Evolutionary conservation across 2,888 invertebrate genomes (phyloP).

Genomic region (Galerucella calmariensis): DNA sequence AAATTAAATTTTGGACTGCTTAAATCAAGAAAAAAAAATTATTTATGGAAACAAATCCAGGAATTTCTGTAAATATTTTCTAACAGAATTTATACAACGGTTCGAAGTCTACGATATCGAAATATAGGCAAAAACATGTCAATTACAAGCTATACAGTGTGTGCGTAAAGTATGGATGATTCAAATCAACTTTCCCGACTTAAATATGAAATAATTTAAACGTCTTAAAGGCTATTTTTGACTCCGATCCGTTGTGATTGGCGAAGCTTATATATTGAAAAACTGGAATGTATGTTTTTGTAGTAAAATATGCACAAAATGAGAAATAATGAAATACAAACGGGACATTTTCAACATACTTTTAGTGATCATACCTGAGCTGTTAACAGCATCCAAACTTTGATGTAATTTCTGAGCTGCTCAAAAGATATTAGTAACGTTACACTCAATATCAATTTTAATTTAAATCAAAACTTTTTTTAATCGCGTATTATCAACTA

Average conservation of each 20-base stretch:
- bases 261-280: not conserved
- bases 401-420: slow-evolving; percentile 72
- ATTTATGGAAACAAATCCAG: no score
- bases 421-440: slow-evolving; percentile 59
- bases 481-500: not conserved
- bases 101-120: no score
- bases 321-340: slow-evolving; percentile 20
- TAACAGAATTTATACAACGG: no score
- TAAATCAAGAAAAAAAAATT: no score
- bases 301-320: slow-evolving; percentile 7
- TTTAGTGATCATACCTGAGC: slow-evolving; percentile 69
- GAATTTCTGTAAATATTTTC: no score
- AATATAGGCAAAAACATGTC: no score
- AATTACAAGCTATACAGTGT: no score
- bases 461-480: not conserved
- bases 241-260: not conserved
- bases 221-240: no score
- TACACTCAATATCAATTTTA: slow-evolving; percentile 14
- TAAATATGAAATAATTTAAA: no score
- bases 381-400: slow-evolving; percentile 74
- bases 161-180: no score
- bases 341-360: slow-evolving; percentile 45
- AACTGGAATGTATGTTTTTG: not conserved
- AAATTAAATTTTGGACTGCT: no score
- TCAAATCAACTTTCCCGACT: no score